Evolutionary conservation across 2,797 vertebrate species (phyloP).

Genomic region (Platalea minor): DNA sequence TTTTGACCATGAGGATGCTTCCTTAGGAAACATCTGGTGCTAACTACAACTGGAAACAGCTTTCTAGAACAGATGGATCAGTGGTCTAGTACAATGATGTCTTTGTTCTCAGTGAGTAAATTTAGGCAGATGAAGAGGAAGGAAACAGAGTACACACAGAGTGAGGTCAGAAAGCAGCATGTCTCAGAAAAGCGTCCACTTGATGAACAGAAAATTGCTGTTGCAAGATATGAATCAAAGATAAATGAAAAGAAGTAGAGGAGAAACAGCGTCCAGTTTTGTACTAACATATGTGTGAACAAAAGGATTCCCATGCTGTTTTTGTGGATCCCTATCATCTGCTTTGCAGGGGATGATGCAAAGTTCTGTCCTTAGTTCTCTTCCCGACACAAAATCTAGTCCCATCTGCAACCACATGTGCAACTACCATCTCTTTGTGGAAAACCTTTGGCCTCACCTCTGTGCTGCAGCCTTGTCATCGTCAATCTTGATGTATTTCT

Average conservation of each 20-base stretch:
- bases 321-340: background rate
- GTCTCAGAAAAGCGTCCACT: background rate
- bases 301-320: background rate
- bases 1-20: slow-evolving; percentile 15
- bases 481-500: background rate
- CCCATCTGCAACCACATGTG: background rate
- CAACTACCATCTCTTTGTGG: background rate
- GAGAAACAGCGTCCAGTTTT: background rate
- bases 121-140: slow-evolving; percentile 43
- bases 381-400: background rate
- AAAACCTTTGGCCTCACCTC: background rate
- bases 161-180: background rate
- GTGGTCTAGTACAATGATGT: background rate
- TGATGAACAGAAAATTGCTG: background rate
- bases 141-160: background rate
- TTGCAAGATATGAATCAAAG: background rate
- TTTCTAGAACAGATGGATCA: slow-evolving; percentile 26
- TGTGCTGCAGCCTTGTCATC: background rate
- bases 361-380: background rate
- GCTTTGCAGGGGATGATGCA: background rate
- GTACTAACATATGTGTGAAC: background rate
- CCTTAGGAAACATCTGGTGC: slow-evolving; percentile 56
- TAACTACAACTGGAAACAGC: background rate
- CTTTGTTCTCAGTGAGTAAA: slow-evolving; percentile 43
- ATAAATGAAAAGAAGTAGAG: background rate